Conservation (phyloP, 1,140 invertebrate species). For the Drosophila sulfurigaster region DNA sequence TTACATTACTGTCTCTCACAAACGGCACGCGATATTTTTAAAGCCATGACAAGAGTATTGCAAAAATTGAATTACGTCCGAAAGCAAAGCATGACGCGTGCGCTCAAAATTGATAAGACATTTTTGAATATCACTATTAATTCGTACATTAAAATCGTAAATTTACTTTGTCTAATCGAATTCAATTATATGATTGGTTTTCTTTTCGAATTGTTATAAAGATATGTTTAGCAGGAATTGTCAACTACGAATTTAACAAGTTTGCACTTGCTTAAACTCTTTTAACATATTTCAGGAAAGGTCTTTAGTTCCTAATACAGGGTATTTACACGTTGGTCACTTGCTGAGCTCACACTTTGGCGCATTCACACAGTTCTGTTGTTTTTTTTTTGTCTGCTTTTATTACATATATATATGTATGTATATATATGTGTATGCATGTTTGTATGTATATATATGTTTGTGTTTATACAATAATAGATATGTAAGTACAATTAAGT, state of each 20-base stretch:
- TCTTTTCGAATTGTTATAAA: too few species aligned
- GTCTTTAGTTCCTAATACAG: too few species aligned
- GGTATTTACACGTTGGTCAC: not conserved
- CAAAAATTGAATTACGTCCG: not conserved
- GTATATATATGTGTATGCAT: conserved; percentile 34
- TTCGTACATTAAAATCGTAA: too few species aligned
- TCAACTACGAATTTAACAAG: too few species aligned
- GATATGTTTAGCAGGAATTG: too few species aligned
- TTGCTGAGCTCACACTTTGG: not conserved
- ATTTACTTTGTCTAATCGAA: too few species aligned
- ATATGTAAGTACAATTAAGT: conserved; percentile 21
- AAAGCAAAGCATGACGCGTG: too few species aligned
- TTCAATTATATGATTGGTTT: too few species aligned
- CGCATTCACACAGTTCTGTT: not conserved
- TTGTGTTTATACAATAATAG: conserved; percentile 18
- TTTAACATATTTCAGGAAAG: too few species aligned
- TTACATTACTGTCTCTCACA: not conserved
- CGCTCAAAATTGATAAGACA: too few species aligned
- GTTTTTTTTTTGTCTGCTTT: conserved; percentile 37
- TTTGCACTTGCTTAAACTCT: too few species aligned
- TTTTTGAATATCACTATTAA: too few species aligned
- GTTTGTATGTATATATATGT: conserved; percentile 42
- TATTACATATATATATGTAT: conserved; percentile 48
- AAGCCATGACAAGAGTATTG: not conserved
- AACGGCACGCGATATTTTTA: conserved; percentile 8